Base-by-base conservation (phyloP, 2,888 invertebrate species). In the Drosophila infuscata region DNA sequence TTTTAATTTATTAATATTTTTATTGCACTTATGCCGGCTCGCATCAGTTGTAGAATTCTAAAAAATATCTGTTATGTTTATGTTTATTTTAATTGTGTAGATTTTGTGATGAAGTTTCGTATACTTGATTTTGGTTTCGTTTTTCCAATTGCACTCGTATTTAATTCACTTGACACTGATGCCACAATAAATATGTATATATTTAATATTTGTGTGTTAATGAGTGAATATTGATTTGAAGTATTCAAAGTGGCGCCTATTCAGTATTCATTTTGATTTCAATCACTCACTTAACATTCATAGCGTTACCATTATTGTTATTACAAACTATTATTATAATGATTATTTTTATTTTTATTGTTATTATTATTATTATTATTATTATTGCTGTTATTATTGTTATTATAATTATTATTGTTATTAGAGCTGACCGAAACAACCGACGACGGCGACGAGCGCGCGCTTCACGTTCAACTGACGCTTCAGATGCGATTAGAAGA, bases 1-100 rank as follows among this genome's bases (percentile, higher is more conserved):
- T 12, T 46, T 25, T 79, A 20, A 12, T 53, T 49, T 36, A 38
- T 41, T 38, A 70, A 53, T 51, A 57, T 54, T 57, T 66, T 61
- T 85, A 85, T 85, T 85, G 85, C 85, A 85, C 85, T 84, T 75
- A 78, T 38, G 64, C 65, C 80, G 77, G 71, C 70, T 51, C 73
- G 54, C 59, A 51, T 48, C n/a, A 57, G 41, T 64, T 59, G 51
- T 69, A 66, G 51, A 76, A 51, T 64, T 76, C 4, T 58, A 76
- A 48, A 67, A 70, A 65, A 63, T 63, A 72, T 43, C 53, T 30
- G 3, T 58, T 70, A 56, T 36, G 43, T 51, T 46, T 25, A 33
- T 53, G 15, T 25, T 41, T 70, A 38, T 46, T n/a, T 59, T 66
- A 64, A 56, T 69, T 54, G 11, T 35, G n/a, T 30, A 49, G 29